phyloP scores from a whole-genome alignment of 2,113 vertebrate species.

The Epinephelus lanceolatus region DNA sequence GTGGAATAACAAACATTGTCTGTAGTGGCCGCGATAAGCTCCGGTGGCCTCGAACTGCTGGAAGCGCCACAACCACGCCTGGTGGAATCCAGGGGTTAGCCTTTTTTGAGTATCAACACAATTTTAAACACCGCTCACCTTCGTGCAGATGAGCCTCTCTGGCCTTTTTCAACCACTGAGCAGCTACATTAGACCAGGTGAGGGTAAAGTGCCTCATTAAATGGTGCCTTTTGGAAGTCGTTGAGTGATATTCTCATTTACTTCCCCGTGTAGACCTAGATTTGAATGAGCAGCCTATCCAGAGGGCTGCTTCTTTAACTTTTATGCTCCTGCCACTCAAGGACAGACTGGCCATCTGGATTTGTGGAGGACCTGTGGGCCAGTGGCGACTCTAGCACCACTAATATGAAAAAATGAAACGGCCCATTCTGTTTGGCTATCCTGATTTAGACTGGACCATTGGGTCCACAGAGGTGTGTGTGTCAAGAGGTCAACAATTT shows the following conservation, averaged over 20 bases:
- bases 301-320: slow-evolving; percentile 43
- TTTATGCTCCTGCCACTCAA: slow-evolving; percentile 44
- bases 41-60: no score
- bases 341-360: slow-evolving; percentile 68
- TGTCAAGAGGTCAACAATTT: slow-evolving; percentile 50
- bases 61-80: no score
- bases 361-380: slow-evolving; percentile 49
- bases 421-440: slow-evolving; percentile 39
- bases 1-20: no score
- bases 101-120: no score
- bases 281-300: slow-evolving; percentile 21
- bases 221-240: background rate
- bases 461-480: slow-evolving; percentile 27
- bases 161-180: background rate
- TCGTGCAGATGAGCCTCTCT: background rate
- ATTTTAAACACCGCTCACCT: background rate
- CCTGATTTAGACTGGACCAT: slow-evolving; percentile 52
- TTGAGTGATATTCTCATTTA: slow-evolving; percentile 6
- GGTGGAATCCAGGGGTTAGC: no score
- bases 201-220: background rate
- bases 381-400: slow-evolving; percentile 28
- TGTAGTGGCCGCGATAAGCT: no score
- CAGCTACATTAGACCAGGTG: background rate
- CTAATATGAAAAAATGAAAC: slow-evolving; percentile 39
- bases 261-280: slow-evolving; percentile 11